Evolutionary conservation across 2,113 vertebrate genomes (phyloP).

Genomic region (Climacteris rufus): DNA sequence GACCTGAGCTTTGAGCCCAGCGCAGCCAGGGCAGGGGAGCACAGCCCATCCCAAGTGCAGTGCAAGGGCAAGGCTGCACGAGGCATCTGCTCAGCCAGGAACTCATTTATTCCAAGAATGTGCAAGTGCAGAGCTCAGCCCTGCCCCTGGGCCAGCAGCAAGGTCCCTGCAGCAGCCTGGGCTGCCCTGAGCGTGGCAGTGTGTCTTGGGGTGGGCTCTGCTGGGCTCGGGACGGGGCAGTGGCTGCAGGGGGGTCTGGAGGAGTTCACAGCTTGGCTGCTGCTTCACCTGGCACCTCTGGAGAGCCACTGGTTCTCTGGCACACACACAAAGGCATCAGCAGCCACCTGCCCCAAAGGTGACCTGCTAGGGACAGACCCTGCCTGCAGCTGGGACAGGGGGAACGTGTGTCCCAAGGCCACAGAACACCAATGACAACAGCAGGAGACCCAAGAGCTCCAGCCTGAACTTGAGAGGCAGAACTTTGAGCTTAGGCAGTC

Average conservation of each 20-base stretch:
- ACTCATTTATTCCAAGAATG: neutral
- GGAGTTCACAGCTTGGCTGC: neutral
- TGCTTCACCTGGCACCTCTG: neutral
- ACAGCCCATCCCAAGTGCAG: neutral
- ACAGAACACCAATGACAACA: neutral
- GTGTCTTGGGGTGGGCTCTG: fast-evolving
- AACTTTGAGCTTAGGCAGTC: neutral
- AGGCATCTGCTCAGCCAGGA: neutral
- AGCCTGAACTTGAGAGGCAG: neutral
- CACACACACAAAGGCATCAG: fast-evolving
- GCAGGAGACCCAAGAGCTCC: neutral
- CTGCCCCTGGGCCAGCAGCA: neutral
- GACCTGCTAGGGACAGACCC: neutral
- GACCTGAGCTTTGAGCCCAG: neutral
- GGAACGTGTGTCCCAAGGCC: fast-evolving
- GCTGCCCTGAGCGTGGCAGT: neutral
- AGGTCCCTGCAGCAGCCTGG: neutral
- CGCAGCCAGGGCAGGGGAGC: neutral
- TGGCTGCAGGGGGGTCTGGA: neutral
- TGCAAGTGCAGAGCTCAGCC: neutral
- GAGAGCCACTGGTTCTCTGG: neutral
- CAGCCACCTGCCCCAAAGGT: neutral
- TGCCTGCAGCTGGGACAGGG: fast-evolving
- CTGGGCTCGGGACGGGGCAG: neutral
- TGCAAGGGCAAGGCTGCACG: neutral